phyloP scores from a whole-genome alignment of 2,888 invertebrate species.

The Coenonympha glycerion region DNA sequence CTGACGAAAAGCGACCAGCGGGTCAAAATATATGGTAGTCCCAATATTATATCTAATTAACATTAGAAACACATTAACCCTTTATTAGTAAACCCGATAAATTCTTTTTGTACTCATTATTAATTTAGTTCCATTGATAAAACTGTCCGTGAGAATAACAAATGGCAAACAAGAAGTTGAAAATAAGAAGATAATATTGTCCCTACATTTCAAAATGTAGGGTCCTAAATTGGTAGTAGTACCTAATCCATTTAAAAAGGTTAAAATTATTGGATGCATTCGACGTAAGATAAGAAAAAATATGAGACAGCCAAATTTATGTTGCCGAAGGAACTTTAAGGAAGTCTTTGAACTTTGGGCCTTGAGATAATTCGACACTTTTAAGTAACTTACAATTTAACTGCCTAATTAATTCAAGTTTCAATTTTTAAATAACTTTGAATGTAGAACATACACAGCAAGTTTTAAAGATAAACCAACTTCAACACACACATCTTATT shows the following conservation, averaged over 20 bases:
- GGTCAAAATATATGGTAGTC: conserved; percentile 2
- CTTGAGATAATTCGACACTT: background rate
- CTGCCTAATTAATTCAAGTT: background rate
- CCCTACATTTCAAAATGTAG: background rate
- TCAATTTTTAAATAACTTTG: too few species aligned
- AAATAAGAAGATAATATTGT: conserved; percentile 3
- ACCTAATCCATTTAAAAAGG: conserved; percentile 16
- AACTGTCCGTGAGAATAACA: conserved; percentile 14
- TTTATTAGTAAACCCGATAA: conserved; percentile 18
- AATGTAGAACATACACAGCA: too few species aligned
- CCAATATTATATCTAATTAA: conserved; percentile 15
- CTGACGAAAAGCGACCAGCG: background rate
- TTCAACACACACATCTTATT: too few species aligned
- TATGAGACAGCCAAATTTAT: conserved; percentile 12
- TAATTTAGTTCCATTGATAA: conserved; percentile 21
- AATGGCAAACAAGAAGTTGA: conserved; percentile 14
- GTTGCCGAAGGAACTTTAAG: background rate
- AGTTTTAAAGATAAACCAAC: too few species aligned
- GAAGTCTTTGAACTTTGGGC: conserved; percentile 1
- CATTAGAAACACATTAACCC: conserved; percentile 14
- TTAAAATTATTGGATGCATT: conserved; percentile 14
- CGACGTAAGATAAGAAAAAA: conserved; percentile 5
- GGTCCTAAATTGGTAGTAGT: conserved; percentile 1
- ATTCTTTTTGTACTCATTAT: conserved; percentile 1
- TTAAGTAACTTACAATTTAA: background rate